Evolutionary conservation across 2,113 vertebrate genomes (phyloP).

Genomic region (Syrmaticus mikado): DNA sequence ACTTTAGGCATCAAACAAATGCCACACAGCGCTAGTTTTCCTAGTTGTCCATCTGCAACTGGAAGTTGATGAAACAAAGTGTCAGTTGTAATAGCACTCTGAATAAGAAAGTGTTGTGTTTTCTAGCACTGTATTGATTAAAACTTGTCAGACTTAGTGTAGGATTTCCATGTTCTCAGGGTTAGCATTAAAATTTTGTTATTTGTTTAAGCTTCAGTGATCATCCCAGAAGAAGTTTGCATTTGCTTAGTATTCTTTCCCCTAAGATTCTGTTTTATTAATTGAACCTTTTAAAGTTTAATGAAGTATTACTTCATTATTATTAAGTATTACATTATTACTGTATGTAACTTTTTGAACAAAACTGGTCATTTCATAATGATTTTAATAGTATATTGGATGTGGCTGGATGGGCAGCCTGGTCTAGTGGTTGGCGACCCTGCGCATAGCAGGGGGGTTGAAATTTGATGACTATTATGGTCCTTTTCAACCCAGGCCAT

Average conservation of each 20-base stretch:
- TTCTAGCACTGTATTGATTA: neutral
- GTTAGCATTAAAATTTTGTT: neutral
- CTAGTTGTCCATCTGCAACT: neutral
- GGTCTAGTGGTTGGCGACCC: too few relatives aligned
- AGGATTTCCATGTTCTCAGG: neutral
- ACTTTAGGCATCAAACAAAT: neutral
- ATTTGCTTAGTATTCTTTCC: neutral
- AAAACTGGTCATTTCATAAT: neutral
- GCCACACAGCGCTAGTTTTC: neutral
- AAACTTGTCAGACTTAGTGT: neutral
- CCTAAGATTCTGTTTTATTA: neutral
- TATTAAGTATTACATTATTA: neutral
- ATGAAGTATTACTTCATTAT: neutral
- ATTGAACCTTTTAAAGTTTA: neutral
- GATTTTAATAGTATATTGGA: neutral
- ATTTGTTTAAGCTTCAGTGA: neutral
- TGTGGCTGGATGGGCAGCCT: too few relatives aligned
- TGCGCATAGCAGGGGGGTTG: too few relatives aligned
- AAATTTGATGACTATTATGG: too few relatives aligned
- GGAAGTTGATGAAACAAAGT: neutral
- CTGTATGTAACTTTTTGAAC: neutral
- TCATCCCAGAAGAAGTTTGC: neutral
- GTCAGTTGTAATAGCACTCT: neutral
- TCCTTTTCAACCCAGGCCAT: too few relatives aligned
- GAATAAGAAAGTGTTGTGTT: neutral